Base-by-base conservation (phyloP, 2,797 vertebrate species). In the Ctenochaetus hawaiiensis region DNA sequence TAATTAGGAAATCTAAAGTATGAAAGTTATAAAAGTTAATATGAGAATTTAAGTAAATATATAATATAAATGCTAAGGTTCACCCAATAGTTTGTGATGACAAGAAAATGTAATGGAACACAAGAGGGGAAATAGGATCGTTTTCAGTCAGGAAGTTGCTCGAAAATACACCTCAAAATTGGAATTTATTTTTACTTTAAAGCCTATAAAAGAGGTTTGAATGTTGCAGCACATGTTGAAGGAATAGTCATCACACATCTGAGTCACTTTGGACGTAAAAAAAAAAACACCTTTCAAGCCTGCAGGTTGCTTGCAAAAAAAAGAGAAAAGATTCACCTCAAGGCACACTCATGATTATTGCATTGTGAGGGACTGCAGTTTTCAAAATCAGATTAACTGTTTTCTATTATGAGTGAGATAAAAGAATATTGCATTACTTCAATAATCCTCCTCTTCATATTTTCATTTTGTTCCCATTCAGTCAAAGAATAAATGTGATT, bases 391-490 rank as follows among this genome's bases (percentile, higher is more conserved):
- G 30, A 48, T 34, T 26, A 8, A 4, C 17, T 8, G 54, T 18
- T 23, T 37, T 4, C 2, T 13, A 39, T 18, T 48, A 57, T 52
- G 37, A 80, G 34, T 49, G 44, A 34, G 30, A 34, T 34, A 34
- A 34, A 34, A 34, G 30, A 34, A 34, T 34, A 34, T 34, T 34
- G 30, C 30, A 34, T 34, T 34, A 34, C 30, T 7, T 34, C 30
- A 34, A 34, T 34, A 14, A 61, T 58, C 57, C 48, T 59, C 30
- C 12, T 64, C 37, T 14, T 22, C 18, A 8, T 51, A 17, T 63
- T 77, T 68, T 80, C 9, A 43, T 56, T 43, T 22, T 49, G 23
- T 34, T 30, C 14, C 18, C 52, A 65, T 67, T 74, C 56, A 66
- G 5, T 51, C 0, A 0, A 5, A 12, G 4, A 65, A 53, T 8